Percentiles rank a stretch among this genome's conserved stretches.
Evolutionary conservation across 2,113 vertebrate genomes (phyloP).

Genomic region (Protobothrops mucrosquamatus): DNA sequence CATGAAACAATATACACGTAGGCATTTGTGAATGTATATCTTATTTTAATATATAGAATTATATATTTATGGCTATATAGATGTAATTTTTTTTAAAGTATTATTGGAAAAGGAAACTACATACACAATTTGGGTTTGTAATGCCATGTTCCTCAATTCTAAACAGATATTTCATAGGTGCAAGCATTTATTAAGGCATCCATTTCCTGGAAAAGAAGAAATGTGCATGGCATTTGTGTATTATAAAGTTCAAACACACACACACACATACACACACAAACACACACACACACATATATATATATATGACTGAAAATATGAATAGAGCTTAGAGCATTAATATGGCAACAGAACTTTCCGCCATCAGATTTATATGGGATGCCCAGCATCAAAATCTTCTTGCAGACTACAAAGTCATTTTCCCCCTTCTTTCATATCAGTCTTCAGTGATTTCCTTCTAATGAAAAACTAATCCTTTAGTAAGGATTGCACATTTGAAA

Average conservation of each 20-base stretch:
- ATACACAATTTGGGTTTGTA: not conserved
- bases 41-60: not conserved
- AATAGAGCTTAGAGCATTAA: not conserved
- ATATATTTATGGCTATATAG: not conserved
- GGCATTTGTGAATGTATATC: not conserved
- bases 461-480: not conserved
- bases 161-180: not conserved
- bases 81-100: not conserved
- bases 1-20: not conserved
- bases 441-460: not conserved
- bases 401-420: not conserved
- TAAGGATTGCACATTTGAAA: not conserved
- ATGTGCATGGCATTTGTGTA: not conserved
- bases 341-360: not conserved
- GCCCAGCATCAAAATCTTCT: not conserved
- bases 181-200: not conserved
- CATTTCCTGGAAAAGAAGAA: not conserved
- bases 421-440: not conserved
- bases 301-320: not conserved
- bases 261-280: not conserved
- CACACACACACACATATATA: not conserved
- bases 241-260: not conserved
- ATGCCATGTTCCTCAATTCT: not conserved
- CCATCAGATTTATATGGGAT: not conserved
- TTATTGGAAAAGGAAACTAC: not conserved